A percentile compares a stretch with the other conserved stretches of the same genome.
Conservation (phyloP, 2,113 vertebrate genomes). For the Chionodraco myersi region DNA sequence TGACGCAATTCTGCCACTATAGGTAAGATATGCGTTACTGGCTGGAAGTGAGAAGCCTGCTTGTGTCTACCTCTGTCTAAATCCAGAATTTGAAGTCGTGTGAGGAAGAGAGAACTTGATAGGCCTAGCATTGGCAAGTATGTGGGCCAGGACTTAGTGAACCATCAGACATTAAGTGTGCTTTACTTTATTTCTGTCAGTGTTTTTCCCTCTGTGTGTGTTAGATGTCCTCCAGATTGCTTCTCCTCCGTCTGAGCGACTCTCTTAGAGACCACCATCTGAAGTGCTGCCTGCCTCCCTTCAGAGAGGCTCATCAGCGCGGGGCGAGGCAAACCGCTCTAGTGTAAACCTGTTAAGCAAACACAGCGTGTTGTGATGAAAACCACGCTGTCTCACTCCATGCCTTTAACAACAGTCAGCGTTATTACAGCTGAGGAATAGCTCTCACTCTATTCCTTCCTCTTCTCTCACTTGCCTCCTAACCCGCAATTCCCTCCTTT, state of each 20-base stretch:
- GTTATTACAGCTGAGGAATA: conserved; percentile 23
- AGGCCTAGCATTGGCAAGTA: not conserved
- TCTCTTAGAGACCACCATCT: conserved; percentile 7
- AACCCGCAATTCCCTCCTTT: not conserved
- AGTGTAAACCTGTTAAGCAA: conserved; percentile 62
- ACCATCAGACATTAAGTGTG: not conserved
- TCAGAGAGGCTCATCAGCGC: conserved; percentile 44
- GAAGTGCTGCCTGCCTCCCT: conserved; percentile 14
- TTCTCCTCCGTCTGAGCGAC: conserved; percentile 18
- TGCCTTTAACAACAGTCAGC: conserved; percentile 25
- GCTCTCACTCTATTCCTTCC: conserved; percentile 7
- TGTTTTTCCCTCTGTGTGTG: not conserved
- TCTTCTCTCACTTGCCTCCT: not conserved
- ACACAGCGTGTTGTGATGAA: conserved; percentile 66
- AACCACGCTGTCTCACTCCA: conserved; percentile 49
- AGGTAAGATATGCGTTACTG: no score
- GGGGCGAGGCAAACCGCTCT: conserved; percentile 13
- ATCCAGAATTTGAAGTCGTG: not conserved
- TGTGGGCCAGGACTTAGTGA: no score
- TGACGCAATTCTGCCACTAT: no score
- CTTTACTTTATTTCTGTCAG: conserved; percentile 5
- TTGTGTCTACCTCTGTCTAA: not conserved
- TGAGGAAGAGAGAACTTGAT: not conserved
- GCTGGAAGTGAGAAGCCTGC: not conserved
- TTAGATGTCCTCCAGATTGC: conserved; percentile 35